Percentiles rank a stretch among this genome's conserved stretches.
phyloP scores from a whole-genome alignment of 2,113 vertebrate genomes.

The Chaetops frenatus region DNA sequence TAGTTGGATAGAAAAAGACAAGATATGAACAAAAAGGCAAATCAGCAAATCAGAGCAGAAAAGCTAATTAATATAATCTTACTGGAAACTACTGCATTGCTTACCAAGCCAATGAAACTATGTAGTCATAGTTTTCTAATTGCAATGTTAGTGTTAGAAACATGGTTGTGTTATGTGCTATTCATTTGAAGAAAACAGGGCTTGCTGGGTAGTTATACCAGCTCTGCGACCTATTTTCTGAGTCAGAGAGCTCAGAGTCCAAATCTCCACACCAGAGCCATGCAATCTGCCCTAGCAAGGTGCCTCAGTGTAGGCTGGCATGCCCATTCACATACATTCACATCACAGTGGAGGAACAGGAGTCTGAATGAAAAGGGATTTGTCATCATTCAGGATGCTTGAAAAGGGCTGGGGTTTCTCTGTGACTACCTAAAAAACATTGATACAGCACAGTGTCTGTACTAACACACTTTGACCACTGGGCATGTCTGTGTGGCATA shows the following conservation, averaged over 20 bases:
- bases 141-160: not conserved
- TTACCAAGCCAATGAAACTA: not conserved
- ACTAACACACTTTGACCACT: not conserved
- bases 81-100: not conserved
- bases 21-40: not conserved
- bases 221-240: not conserved
- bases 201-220: not conserved
- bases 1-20: not conserved
- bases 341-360: not conserved
- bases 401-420: not conserved
- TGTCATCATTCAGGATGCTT: not conserved
- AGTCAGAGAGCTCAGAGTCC: not conserved
- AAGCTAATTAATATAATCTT: not conserved
- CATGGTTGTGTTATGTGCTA: not conserved
- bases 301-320: not conserved
- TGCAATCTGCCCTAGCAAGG: not conserved
- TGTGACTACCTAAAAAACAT: not conserved
- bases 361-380: not conserved
- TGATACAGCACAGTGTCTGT: not conserved
- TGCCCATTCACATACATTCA: not conserved
- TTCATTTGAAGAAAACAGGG: not conserved
- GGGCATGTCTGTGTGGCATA: not conserved
- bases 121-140: not conserved
- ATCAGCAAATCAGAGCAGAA: not conserved
- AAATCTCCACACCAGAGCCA: not conserved